Base-by-base conservation (phyloP, 2,888 invertebrate species). In the Catonia carolina region DNA sequence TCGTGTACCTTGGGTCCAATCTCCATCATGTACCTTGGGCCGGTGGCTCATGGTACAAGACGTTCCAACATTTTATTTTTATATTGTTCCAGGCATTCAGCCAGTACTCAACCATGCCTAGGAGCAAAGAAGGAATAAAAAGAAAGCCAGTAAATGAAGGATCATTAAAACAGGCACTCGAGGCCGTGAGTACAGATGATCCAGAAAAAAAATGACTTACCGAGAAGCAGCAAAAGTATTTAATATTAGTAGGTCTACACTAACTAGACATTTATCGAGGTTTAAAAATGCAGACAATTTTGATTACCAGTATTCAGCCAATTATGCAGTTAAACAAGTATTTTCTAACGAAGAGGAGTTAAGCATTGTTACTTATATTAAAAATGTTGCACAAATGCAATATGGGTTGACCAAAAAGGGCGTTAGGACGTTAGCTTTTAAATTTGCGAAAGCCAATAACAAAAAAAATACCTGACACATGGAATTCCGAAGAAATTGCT, bases 401-500 rank as follows among this genome's bases (percentile, higher is more conserved):
- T 42, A 42, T 42, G 42, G 42, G 18, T 42, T 42, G 18, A 17
- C 42, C 12, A 42, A 42, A 18, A 42, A 42, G 42, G 20, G 42
- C 18, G 5, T 18, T 17, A n/a, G 15, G 18, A 18, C 12, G 12
- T 17, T 42, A 42, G 42, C 42, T 15, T 42, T 17, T 3, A 42
- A 42, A 18, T 42, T 42, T 12, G 42, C 42, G 18, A 17, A 18
- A 17, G 42, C 42, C 12, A 42, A 42, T 42, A 10, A 10, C 8
- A 42, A 42, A 42, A 17, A 5, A 17, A 2, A 15, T 12, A 15
- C 42, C 14, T 18, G 12, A 18, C 14, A 42, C 20, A n/a, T 42
- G 42, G 42, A 18, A 42, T 15, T 12, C 14, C 4, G 17, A 42
- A 17, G 18, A 12, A 15, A 42, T 42, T 17, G 42, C 42, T 7